Percentiles rank a stretch among this genome's conserved stretches.
These are phyloP conservation scores for Alauda arvensis DNA, from an alignment of 2,797 vertebrate genomes.

Conservation along the genomic window DNA sequence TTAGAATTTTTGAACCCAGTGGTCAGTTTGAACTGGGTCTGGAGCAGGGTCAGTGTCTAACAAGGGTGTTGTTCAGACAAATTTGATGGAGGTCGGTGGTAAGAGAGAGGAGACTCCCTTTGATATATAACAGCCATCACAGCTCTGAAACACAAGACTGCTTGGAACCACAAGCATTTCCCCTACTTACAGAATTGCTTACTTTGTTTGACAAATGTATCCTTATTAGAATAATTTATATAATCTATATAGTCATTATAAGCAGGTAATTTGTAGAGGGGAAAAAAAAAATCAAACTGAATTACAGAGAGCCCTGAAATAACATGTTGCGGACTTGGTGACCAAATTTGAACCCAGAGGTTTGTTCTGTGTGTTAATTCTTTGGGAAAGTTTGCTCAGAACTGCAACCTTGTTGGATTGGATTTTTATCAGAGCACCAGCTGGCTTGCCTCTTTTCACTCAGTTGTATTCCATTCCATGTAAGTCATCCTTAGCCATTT, in stretches of 20 bases:
- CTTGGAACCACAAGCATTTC: neutral
- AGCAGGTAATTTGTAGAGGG: neutral
- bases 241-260: neutral
- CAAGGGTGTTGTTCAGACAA: neutral
- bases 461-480: neutral
- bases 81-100: neutral
- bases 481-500: neutral
- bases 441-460: neutral
- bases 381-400: neutral
- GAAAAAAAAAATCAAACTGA: neutral
- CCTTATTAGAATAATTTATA: neutral
- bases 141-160: neutral
- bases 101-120: neutral
- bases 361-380: neutral
- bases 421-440: neutral
- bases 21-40: neutral
- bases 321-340: accelerated
- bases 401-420: neutral
- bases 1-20: neutral
- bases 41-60: neutral
- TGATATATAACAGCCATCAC: neutral
- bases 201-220: neutral
- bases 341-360: neutral
- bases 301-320: neutral
- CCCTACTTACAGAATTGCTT: neutral